Evolutionary conservation across 2,797 vertebrate genomes (phyloP), one percentile per base, ranked within the genome.

Genomic region (Hippoglossus hippoglossus): DNA sequence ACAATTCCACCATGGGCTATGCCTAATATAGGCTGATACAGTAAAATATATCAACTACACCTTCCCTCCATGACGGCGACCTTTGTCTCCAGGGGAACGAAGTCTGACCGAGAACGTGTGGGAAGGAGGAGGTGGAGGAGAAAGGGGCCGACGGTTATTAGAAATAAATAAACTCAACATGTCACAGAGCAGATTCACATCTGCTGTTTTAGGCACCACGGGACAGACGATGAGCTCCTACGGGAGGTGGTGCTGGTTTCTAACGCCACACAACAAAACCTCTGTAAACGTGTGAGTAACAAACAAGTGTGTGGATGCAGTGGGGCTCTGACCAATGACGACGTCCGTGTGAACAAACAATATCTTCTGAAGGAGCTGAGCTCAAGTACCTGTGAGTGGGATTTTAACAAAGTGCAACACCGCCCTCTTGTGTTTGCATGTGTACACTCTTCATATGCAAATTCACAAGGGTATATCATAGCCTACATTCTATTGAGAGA

Each of bases 11-110:
- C 56, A 58, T 58, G 75, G 84, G 77, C 84, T 82, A 61, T 0
- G 92, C 94, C 94, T 94, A 94, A 95, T 94, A 94, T 94, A 95
- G 94, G 94, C 94, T 88, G 82, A 87, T 90, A 91, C 78, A 85
- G 77, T 77, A 57, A 81, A 87, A 87, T 63, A 79, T 47, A 75
- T 76, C 74, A 69, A 82, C 79, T 82, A 83, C 78, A 76, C 77
- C 80, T 82, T 85, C 73, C 74, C 80, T 86, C 81, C 67, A 59
- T 68, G 81, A 86, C 63, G 18, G 67, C 31, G 53, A 80, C 71
- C 79, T 78, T 76, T 55, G 72, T 88, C 84, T 90, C 84, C 53
- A 39, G 68, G 79, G 85, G 59, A 63, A 70, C 46, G 6, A 13
- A 80, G 85, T 82, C 71, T 68, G 68, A 81, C 72, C 61, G 67